phyloP scores from a whole-genome alignment of 2,797 vertebrate genomes.

The Cyprinella venusta region DNA sequence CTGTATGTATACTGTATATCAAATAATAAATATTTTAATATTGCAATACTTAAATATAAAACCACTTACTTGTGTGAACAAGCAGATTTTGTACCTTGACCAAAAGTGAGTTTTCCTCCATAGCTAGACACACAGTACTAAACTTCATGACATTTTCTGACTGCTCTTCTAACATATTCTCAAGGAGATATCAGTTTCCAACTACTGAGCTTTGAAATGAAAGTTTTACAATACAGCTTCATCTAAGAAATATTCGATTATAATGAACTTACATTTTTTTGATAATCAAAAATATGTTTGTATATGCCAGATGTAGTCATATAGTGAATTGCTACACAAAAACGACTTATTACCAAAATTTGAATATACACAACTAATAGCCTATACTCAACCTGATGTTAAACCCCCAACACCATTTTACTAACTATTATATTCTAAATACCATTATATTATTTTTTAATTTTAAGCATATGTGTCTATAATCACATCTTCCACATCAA shows the following conservation, averaged over 20 bases:
- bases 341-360: constrained; percentile 1
- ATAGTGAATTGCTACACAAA: background rate
- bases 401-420: background rate
- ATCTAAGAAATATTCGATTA: background rate
- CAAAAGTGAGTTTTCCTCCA: constrained; percentile 52
- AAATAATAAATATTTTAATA: background rate
- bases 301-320: background rate
- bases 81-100: constrained; percentile 48
- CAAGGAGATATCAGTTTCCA: background rate
- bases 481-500: background rate
- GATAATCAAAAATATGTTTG: constrained; percentile 38
- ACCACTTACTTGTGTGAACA: constrained; percentile 27
- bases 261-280: constrained; percentile 33
- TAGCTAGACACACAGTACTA: constrained; percentile 50
- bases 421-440: background rate
- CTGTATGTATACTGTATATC: background rate
- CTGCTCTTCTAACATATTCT: background rate
- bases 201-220: background rate
- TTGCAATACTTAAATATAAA: background rate
- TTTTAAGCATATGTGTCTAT: background rate
- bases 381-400: background rate
- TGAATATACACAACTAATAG: background rate
- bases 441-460: background rate
- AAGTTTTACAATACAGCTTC: background rate
- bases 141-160: constrained; percentile 16